These are phyloP conservation scores for Creontiades dilutus DNA, from an alignment of 2,888 invertebrate species.

Conservation along the genomic window DNA sequence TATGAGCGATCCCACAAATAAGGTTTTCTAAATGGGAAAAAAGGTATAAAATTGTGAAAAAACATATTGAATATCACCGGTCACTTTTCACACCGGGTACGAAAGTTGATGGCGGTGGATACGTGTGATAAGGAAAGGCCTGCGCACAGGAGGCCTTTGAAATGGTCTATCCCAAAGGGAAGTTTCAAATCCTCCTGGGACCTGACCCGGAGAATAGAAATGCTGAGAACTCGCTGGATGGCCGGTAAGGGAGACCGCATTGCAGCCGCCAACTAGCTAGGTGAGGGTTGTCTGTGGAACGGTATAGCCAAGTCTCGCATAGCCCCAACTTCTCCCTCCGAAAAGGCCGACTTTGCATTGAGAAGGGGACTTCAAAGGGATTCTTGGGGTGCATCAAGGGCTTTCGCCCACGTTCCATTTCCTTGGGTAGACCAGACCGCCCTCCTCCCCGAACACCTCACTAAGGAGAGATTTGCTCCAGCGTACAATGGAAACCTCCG, in stretches of 20 bases:
- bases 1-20: too few species aligned
- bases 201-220: constrained; percentile 12
- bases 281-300: constrained; percentile 1
- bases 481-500: not conserved
- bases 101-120: too few species aligned
- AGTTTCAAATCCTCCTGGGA: not conserved
- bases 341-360: constrained; percentile 34
- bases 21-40: too few species aligned
- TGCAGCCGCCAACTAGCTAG: constrained; percentile 38
- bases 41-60: too few species aligned
- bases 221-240: not conserved
- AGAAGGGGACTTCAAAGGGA: constrained; percentile 61
- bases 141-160: too few species aligned
- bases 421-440: not conserved
- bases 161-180: not conserved
- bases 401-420: constrained; percentile 67
- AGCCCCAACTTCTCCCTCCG: not conserved
- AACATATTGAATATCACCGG: too few species aligned
- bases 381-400: constrained; percentile 64
- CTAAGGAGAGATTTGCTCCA: not conserved
- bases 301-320: not conserved
- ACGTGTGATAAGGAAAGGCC: too few species aligned
- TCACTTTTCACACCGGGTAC: too few species aligned
- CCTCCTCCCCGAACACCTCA: not conserved
- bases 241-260: constrained; percentile 26